phyloP scores from a whole-genome alignment of 2,797 vertebrate genomes.

The Fratercula arctica region DNA sequence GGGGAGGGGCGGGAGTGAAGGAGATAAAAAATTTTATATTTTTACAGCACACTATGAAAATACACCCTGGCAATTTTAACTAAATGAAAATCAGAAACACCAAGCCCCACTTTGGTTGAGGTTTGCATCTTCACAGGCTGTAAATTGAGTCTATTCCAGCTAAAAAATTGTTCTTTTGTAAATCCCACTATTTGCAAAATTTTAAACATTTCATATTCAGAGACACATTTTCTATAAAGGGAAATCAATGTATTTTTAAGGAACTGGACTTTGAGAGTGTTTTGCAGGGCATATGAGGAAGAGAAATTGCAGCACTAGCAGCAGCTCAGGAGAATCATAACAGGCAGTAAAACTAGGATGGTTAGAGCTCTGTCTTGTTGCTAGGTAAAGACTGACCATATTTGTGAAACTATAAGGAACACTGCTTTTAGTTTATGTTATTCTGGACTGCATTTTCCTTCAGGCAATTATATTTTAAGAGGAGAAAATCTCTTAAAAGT shows the following conservation, averaged over 20 bases:
- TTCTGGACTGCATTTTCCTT: slow-evolving; percentile 21
- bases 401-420: slow-evolving; percentile 32
- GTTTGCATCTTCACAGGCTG: background rate
- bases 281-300: slow-evolving; percentile 50
- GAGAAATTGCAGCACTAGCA: slow-evolving; percentile 44
- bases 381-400: slow-evolving; percentile 35
- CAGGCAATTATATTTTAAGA: slow-evolving; percentile 47
- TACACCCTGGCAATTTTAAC: background rate
- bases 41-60: background rate
- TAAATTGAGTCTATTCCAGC: background rate
- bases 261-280: slow-evolving; percentile 3
- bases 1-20: background rate
- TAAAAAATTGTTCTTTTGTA: background rate
- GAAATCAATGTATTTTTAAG: slow-evolving; percentile 44
- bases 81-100: background rate
- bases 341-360: slow-evolving; percentile 17
- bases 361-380: slow-evolving; percentile 25
- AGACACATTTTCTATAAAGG: background rate
- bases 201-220: slow-evolving; percentile 28
- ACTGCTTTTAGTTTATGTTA: slow-evolving; percentile 18
- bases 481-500: slow-evolving; percentile 20
- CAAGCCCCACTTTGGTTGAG: background rate
- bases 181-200: slow-evolving; percentile 30
- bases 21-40: background rate
- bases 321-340: slow-evolving; percentile 49